A percentile compares a stretch with the other conserved stretches of the same genome.
Conservation (phyloP, 2,888 invertebrate species). For the Stenodema calcarata region DNA sequence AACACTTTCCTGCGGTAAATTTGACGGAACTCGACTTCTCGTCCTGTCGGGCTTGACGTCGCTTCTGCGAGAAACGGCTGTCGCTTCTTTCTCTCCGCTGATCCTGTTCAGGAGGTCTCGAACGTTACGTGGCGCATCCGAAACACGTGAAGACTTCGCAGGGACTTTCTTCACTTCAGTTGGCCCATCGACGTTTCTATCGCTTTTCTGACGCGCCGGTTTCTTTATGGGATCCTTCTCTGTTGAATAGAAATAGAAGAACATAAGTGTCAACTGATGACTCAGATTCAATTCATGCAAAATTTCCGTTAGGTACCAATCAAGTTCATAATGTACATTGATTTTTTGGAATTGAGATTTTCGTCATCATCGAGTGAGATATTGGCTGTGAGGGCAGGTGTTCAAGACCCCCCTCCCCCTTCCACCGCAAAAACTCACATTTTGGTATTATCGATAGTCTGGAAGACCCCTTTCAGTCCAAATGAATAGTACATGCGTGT, state of each 20-base stretch:
- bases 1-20: not conserved
- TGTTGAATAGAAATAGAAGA: not conserved
- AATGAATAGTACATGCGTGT: no score
- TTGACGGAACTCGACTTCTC: not conserved
- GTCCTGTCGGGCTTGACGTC: not conserved
- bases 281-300: not conserved
- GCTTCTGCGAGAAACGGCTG: not conserved
- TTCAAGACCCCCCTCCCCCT: no score
- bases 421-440: no score
- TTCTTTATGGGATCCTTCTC: not conserved
- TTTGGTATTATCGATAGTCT: no score
- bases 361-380: no score
- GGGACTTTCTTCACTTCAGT: not conserved
- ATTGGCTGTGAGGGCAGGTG: no score
- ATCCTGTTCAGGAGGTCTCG: not conserved
- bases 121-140: not conserved
- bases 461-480: no score
- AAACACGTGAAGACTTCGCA: not conserved
- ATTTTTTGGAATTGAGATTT: no score
- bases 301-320: not conserved
- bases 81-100: not conserved
- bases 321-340: no score
- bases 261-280: not conserved
- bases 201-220: not conserved
- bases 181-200: not conserved